phyloP scores from a whole-genome alignment of 2,113 vertebrate genomes.

The Sciurus niger region DNA sequence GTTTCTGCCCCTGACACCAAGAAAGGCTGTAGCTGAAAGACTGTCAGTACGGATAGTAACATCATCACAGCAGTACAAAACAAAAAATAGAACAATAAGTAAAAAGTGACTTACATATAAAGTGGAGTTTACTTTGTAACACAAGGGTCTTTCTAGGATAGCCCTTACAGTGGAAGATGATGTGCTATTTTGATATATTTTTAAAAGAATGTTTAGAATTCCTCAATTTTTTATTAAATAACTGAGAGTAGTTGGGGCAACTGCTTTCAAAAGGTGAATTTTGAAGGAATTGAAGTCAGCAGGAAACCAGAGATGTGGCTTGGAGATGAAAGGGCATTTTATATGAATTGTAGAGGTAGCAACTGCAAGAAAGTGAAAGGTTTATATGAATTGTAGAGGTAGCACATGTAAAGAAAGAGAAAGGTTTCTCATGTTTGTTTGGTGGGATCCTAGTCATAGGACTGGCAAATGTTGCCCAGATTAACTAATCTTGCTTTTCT shows the following conservation, averaged over 20 bases:
- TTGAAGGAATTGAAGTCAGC: not conserved
- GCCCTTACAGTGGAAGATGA: not conserved
- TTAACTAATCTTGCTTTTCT: not conserved
- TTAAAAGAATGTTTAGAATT: not conserved
- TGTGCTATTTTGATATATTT: not conserved
- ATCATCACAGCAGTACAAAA: accelerated
- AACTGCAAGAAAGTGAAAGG: not conserved
- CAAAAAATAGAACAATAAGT: not conserved
- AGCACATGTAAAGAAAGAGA: not conserved
- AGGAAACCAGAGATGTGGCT: not conserved
- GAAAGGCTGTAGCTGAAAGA: not conserved
- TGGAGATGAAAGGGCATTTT: not conserved
- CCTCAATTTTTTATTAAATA: conserved; percentile 5
- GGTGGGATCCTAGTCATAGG: not conserved
- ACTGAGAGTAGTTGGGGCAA: not conserved
- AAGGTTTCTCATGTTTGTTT: not conserved
- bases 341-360: not conserved
- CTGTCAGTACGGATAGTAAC: not conserved
- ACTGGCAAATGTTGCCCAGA: not conserved
- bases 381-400: not conserved
- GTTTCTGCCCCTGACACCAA: not conserved
- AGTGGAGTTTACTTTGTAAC: not conserved
- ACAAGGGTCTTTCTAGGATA: not conserved
- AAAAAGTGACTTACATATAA: not conserved
- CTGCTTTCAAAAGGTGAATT: not conserved